Conservation (phyloP, 92 coral and sea anemone genomes). For the Isaurus tuberculatus region DNA sequence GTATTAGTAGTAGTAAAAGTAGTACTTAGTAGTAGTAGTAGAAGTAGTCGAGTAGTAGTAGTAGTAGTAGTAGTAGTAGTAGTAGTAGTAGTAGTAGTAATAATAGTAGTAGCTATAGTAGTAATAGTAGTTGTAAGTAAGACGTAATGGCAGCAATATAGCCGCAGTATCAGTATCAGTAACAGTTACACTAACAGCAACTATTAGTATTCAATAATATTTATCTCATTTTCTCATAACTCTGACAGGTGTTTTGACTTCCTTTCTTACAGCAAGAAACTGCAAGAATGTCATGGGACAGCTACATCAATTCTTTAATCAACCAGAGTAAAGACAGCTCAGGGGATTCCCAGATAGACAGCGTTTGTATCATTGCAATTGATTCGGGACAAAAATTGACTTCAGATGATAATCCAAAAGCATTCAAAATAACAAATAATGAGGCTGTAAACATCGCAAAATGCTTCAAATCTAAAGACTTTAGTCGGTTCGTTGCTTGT, state of each 20-base stretch:
- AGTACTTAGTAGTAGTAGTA: no score
- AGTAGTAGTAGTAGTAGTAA: no score
- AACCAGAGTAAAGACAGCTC: conserved; percentile 64
- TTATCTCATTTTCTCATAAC: no score
- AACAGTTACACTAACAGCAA: no score
- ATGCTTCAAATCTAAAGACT: conserved; percentile 64
- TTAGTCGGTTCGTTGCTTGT: conserved; percentile 46
- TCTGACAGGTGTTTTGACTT: not conserved
- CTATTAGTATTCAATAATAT: no score
- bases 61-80: no score
- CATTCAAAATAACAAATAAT: conserved; percentile 54
- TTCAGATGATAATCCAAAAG: conserved; percentile 56
- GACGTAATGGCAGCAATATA: no score
- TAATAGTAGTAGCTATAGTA: no score
- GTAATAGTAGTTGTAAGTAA: no score
- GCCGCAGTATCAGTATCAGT: no score
- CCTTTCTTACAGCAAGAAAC: not conserved
- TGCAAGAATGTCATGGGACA: conserved; percentile 77
- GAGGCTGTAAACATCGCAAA: conserved; percentile 70
- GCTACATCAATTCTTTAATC: conserved; percentile 69
- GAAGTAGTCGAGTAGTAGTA: no score
- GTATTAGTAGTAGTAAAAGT: no score
- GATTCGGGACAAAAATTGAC: conserved; percentile 78
- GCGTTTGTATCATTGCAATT: conserved; percentile 70
- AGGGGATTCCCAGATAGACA: conserved; percentile 65